A percentile compares a stretch with the other conserved stretches of the same genome.
These are phyloP conservation scores for Pachypanchax playfairii DNA, from an alignment of 2,113 vertebrate genomes.

Conservation along the genomic window DNA sequence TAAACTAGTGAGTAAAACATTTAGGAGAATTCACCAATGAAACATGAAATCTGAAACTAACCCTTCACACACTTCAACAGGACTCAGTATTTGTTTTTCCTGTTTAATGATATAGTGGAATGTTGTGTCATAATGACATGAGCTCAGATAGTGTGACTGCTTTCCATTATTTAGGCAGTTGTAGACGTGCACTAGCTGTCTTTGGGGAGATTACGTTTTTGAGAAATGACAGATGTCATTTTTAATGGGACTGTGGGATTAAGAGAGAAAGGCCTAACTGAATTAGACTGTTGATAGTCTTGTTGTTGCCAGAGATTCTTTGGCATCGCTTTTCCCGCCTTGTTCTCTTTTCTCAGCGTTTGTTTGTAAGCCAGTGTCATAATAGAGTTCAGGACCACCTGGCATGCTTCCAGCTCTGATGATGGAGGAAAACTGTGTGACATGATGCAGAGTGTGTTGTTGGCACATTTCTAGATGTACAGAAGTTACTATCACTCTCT, in stretches of 20 bases:
- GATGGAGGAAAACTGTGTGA: conserved; percentile 34
- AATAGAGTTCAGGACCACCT: conserved; percentile 40
- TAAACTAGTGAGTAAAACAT: conserved; percentile 18
- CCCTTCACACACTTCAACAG: not conserved
- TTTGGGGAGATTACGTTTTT: conserved; percentile 44
- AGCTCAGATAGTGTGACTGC: conserved; percentile 17
- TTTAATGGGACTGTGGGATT: conserved; percentile 46
- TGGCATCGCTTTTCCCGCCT: not conserved
- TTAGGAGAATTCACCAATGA: conserved; percentile 1
- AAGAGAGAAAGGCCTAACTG: conserved; percentile 33
- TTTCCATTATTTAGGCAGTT: conserved; percentile 22
- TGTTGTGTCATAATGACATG: conserved; percentile 17
- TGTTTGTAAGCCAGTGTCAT: conserved; percentile 36
- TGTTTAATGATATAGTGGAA: conserved; percentile 28
- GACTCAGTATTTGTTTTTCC: conserved; percentile 28
- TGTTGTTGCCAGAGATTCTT: conserved; percentile 18
- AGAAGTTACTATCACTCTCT: conserved; percentile 30
- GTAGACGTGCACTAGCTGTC: conserved; percentile 26
- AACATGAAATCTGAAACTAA: conserved; percentile 13
- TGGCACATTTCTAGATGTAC: conserved; percentile 39
- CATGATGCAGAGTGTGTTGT: conserved; percentile 26
- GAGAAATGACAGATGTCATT: conserved; percentile 50
- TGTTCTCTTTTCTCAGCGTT: conserved; percentile 3
- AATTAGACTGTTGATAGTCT: conserved; percentile 34
- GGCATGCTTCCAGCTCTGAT: conserved; percentile 44